Evolutionary conservation across 2,797 vertebrate species (phyloP).

Genomic region (Aulostomus chinensis): DNA sequence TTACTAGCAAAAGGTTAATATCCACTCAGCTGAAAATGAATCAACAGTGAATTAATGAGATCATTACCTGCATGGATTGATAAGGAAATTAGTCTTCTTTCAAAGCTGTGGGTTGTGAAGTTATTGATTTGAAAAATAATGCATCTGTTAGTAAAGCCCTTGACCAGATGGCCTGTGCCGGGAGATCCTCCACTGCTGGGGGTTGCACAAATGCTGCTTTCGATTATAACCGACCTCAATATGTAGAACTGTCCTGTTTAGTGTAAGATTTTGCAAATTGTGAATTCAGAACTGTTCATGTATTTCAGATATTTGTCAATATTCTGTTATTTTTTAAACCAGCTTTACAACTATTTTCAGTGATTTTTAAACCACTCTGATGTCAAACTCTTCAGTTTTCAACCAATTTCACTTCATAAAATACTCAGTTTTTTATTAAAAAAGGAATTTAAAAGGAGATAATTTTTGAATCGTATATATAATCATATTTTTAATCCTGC

Average conservation of each 20-base stretch:
- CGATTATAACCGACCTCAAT: not conserved
- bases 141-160: conserved; percentile 65
- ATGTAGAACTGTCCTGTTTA: not conserved
- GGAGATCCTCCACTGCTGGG: conserved; percentile 20
- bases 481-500: no score
- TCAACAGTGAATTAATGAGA: conserved; percentile 83
- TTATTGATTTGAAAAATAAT: conserved; percentile 76
- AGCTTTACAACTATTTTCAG: no score
- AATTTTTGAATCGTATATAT: no score
- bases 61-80: conserved; percentile 82
- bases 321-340: no score
- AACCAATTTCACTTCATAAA: no score
- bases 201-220: conserved; percentile 8
- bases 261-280: no score
- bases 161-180: conserved; percentile 50
- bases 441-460: no score
- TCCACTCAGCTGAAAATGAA: conserved; percentile 82
- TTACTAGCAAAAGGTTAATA: conserved; percentile 85
- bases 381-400: no score
- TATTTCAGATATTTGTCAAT: no score
- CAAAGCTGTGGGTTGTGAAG: conserved; percentile 56
- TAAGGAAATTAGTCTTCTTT: conserved; percentile 78
- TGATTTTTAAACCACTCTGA: no score
- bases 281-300: no score
- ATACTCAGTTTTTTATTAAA: no score